Evolutionary conservation across 2,797 vertebrate genomes (phyloP), one percentile per base, ranked within the genome.

Genomic region (Ammospiza maritima): DNA sequence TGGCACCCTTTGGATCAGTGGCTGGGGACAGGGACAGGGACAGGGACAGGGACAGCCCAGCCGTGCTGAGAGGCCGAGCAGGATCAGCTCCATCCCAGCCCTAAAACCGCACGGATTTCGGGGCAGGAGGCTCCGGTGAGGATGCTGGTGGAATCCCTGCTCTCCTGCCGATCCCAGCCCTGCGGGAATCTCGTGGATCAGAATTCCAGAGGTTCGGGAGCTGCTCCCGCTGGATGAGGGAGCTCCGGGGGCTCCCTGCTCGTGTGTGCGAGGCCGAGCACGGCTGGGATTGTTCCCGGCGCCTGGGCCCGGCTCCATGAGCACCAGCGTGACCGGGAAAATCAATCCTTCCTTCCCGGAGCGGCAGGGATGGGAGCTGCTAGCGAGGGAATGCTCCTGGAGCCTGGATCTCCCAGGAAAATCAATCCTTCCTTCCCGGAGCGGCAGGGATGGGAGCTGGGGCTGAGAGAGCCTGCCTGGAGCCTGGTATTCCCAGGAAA

Each of bases 101-200:
- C 47, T 15, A 44, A 9, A 48, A 1, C 8, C 56, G 1, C 48
- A 0, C 22, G 3, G 22, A 1, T 67, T 48, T n/a, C 5, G 64
- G 77, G 48, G 9, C 78, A 15, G 70, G 48, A 48, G 18, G 32
- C 62, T 56, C 48, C 1, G 3, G 18, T 10, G 62, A 20, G 42
- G 77, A 22, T 60, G 53, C 67, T 0, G 45, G 12, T 5, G 16
- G 54, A 26, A 44, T 36, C 56, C 54, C 78, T 1, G 64, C 2
- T 70, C 65, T 34, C 48, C 83, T 14, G 58, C 5, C 3, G 38
- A 8, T 70, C 67, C 74, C 26, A 11, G 15, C 60, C 9, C 69
- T 10, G 48, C 42, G 21, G 54, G 51, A 50, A 60, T 0, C 42
- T 67, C 61, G 3, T 1, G 48, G 66, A 6, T 32, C 14, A 23